Evolutionary conservation across 92 coral and sea anemone genomes (phyloP).

Genomic region (Heliopora coerulea): DNA sequence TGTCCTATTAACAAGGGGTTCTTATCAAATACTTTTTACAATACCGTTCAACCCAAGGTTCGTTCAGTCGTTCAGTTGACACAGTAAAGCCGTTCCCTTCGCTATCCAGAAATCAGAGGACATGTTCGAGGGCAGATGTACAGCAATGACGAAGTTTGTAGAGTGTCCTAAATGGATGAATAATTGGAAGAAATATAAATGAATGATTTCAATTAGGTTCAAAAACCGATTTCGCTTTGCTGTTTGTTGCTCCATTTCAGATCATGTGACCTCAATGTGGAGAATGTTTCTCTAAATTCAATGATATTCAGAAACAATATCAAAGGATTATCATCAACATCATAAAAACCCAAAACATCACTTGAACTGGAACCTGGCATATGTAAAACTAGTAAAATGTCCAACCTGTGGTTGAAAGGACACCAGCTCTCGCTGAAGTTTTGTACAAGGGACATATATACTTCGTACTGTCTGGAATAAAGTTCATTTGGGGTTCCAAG

Average conservation of each 20-base stretch:
- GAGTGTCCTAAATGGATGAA: conserved; percentile 74
- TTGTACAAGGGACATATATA: conserved; percentile 90
- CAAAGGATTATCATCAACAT: no score
- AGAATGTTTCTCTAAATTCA: no score
- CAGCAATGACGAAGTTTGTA: conserved; percentile 97
- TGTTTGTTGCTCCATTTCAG: no score
- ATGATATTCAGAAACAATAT: no score
- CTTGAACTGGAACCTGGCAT: no score
- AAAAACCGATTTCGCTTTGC: no score
- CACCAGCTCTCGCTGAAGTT: conserved; percentile 96
- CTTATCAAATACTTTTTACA: conserved; percentile 39
- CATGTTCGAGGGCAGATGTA: conserved; percentile 76
- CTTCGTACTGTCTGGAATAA: conserved; percentile 74
- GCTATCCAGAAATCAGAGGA: conserved; percentile 96
- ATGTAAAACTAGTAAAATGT: not conserved
- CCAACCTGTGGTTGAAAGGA: conserved; percentile 91
- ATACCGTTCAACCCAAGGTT: not conserved
- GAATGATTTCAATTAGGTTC: no score
- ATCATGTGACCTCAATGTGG: no score
- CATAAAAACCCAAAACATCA: no score
- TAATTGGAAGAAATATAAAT: no score
- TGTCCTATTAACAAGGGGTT: not conserved
- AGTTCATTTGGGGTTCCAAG: conserved; percentile 99
- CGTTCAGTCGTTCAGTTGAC: conserved; percentile 84
- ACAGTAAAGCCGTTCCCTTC: conserved; percentile 91